These are phyloP conservation scores for Plebejus argus DNA, from an alignment of 2,888 invertebrate genomes.

Conservation along the genomic window DNA sequence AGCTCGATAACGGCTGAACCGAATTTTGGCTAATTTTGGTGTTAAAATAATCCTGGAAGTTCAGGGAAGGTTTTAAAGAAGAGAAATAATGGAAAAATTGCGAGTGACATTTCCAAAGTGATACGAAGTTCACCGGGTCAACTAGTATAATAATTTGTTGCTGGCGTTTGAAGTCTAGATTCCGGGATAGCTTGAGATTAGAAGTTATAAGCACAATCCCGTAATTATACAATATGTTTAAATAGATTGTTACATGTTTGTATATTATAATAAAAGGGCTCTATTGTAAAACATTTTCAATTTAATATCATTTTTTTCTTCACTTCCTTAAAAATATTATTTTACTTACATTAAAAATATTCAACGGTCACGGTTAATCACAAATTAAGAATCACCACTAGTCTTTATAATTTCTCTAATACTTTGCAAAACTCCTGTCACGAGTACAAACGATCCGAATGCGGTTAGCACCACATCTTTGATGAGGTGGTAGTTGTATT, in stretches of 20 bases:
- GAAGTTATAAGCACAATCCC: too few species aligned
- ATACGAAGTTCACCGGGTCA: too few species aligned
- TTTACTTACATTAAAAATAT: not conserved
- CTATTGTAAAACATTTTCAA: not conserved
- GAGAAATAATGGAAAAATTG: too few species aligned
- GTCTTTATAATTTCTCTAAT: conserved; percentile 65
- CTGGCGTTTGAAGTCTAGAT: too few species aligned
- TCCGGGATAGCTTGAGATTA: too few species aligned
- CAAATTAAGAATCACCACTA: conserved; percentile 40
- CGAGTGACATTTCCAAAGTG: too few species aligned
- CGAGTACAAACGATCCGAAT: conserved; percentile 84
- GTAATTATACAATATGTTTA: not conserved
- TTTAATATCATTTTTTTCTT: not conserved
- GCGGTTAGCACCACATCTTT: conserved; percentile 83
- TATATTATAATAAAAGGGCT: not conserved
- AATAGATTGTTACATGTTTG: not conserved
- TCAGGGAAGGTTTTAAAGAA: too few species aligned
- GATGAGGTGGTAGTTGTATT: conserved; percentile 83
- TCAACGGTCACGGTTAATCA: not conserved
- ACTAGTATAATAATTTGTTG: too few species aligned
- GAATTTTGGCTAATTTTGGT: too few species aligned
- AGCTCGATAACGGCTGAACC: too few species aligned
- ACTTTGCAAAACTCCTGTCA: conserved; percentile 82
- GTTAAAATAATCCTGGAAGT: too few species aligned
- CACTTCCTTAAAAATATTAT: not conserved